A percentile compares a stretch with the other conserved stretches of the same genome.
These are phyloP conservation scores for Notodromas monacha DNA, from an alignment of 2,888 invertebrate species.

Conservation along the genomic window DNA sequence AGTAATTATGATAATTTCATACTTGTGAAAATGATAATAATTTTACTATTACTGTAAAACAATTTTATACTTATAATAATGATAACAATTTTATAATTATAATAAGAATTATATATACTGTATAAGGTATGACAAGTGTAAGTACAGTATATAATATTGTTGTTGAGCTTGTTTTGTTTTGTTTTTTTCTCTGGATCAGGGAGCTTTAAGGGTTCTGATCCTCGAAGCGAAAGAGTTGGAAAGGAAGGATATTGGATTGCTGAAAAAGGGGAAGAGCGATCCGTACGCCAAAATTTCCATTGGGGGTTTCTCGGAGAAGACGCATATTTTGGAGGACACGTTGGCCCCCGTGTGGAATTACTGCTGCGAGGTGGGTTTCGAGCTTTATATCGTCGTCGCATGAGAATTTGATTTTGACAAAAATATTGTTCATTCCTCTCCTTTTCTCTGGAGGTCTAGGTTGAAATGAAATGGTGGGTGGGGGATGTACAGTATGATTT, in stretches of 20 bases:
- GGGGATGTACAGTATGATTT: too few relatives aligned
- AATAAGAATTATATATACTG: too few relatives aligned
- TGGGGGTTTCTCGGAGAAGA: slow-evolving; percentile 71
- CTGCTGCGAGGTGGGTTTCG: slow-evolving; percentile 81
- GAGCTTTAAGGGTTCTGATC: slow-evolving; percentile 67
- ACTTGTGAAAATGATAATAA: not conserved
- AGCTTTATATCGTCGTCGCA: too few relatives aligned
- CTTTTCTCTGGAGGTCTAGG: too few relatives aligned
- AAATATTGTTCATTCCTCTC: too few relatives aligned
- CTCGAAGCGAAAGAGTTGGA: slow-evolving; percentile 78
- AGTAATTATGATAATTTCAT: not conserved
- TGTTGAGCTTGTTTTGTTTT: too few relatives aligned
- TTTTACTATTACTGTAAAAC: not conserved
- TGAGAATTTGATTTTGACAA: too few relatives aligned
- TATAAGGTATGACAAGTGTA: too few relatives aligned
- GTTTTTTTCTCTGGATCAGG: slow-evolving; percentile 34
- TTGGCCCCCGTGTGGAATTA: slow-evolving; percentile 89
- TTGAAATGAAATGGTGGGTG: too few relatives aligned
- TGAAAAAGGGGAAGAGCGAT: slow-evolving; percentile 87
- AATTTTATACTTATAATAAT: too few relatives aligned
- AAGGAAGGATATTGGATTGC: slow-evolving; percentile 70
- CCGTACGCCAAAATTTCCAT: slow-evolving; percentile 72
- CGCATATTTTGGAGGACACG: slow-evolving; percentile 68
- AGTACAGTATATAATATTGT: too few relatives aligned
- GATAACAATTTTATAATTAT: too few relatives aligned